Conservation (phyloP, 2,888 invertebrate species). For the Dermolepida albohirtum region DNA sequence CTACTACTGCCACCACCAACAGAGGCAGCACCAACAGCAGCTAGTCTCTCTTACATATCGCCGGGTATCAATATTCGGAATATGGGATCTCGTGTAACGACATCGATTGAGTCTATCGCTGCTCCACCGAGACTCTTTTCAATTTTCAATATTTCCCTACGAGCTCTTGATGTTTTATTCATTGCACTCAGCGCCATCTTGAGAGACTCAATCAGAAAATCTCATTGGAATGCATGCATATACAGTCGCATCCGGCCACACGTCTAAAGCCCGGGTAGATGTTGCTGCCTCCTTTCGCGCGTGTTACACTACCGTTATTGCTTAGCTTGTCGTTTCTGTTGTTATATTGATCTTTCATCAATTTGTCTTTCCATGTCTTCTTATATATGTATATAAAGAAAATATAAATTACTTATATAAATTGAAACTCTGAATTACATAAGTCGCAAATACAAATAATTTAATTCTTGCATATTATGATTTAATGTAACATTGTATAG, state of each 20-base stretch:
- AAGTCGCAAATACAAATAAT: no score
- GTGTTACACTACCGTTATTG: constrained; percentile 19
- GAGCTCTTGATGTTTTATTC: constrained; percentile 67
- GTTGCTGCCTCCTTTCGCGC: constrained; percentile 26
- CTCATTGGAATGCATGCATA: constrained; percentile 65
- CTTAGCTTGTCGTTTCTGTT: constrained; percentile 27
- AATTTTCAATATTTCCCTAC: constrained; percentile 67
- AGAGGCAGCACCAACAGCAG: constrained; percentile 19
- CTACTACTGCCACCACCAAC: constrained; percentile 26
- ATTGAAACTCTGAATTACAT: no score
- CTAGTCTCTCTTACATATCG: constrained; percentile 50
- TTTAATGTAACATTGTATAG: no score
- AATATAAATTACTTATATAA: not conserved
- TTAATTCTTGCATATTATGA: no score
- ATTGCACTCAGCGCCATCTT: constrained; percentile 67
- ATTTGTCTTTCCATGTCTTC: constrained; percentile 29
- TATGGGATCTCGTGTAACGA: constrained; percentile 61
- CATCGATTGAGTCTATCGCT: constrained; percentile 64
- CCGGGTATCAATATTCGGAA: constrained; percentile 58
- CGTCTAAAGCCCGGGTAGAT: constrained; percentile 41
- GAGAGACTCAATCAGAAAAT: constrained; percentile 66
- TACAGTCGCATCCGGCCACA: constrained; percentile 58
- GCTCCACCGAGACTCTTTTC: constrained; percentile 65
- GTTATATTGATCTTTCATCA: constrained; percentile 33
- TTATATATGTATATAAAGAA: not conserved